phyloP scores from a whole-genome alignment of 2,113 vertebrate genomes.

The Dasyprocta punctata region DNA sequence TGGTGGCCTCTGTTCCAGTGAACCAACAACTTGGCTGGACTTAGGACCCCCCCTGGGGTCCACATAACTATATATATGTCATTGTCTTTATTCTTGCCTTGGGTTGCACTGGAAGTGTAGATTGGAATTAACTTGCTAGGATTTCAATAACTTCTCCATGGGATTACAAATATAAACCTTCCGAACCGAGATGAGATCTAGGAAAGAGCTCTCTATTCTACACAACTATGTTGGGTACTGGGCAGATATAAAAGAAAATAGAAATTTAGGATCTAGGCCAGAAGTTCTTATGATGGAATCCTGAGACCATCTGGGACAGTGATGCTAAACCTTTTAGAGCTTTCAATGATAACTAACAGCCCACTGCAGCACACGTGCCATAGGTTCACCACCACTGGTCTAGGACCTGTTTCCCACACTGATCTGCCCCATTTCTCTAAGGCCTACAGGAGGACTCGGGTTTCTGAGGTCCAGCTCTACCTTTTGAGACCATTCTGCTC shows the following conservation, averaged over 20 bases:
- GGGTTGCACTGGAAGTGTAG: too few relatives aligned
- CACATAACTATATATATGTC: too few relatives aligned
- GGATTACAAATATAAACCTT: too few relatives aligned
- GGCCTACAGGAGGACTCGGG: neutral
- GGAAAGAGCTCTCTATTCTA: neutral
- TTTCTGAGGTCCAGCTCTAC: neutral
- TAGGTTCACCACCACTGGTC: neutral
- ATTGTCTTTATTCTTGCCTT: too few relatives aligned
- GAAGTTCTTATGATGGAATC: neutral
- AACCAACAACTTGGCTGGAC: too few relatives aligned
- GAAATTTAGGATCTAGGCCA: neutral
- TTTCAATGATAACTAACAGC: neutral
- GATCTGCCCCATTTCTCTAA: neutral
- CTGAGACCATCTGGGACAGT: neutral
- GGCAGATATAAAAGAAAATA: neutral
- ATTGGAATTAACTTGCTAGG: too few relatives aligned
- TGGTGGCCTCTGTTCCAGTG: too few relatives aligned
- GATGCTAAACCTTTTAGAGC: neutral
- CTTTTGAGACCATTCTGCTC: neutral
- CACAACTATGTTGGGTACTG: neutral
- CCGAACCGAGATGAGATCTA: too few relatives aligned
- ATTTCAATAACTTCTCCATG: too few relatives aligned
- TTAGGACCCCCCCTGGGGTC: too few relatives aligned
- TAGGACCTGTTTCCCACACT: neutral
- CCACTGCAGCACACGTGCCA: fast-evolving